phyloP scores from a whole-genome alignment of 2,888 invertebrate genomes.

The Hyposoter dolosus region DNA sequence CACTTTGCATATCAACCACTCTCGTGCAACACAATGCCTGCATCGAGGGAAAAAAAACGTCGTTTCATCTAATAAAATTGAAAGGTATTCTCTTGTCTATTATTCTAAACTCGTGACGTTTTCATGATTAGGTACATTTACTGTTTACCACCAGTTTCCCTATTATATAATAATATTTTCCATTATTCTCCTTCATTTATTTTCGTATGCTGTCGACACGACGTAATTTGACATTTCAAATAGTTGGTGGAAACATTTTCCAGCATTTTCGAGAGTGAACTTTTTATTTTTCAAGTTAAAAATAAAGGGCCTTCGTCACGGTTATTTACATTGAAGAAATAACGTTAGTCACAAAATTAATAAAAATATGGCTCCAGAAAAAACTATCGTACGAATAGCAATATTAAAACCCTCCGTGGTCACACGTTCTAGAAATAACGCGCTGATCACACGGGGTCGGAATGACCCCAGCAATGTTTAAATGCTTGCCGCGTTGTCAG shows the following conservation, averaged over 20 bases:
- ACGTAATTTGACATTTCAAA: not conserved
- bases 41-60: slow-evolving; percentile 11
- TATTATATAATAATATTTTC: not conserved
- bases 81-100: slow-evolving; percentile 23
- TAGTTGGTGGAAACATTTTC: not conserved
- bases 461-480: no score
- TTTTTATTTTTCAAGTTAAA: not conserved
- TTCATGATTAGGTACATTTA: slow-evolving; percentile 2
- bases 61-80: slow-evolving; percentile 43
- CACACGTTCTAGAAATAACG: no score
- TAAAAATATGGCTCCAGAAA: not conserved
- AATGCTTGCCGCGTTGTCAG: no score
- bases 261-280: not conserved
- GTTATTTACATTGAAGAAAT: not conserved
- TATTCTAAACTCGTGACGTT: slow-evolving; percentile 12
- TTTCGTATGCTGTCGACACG: not conserved
- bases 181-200: not conserved
- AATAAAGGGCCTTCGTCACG: not conserved
- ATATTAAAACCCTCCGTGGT: not conserved
- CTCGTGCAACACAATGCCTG: not conserved
- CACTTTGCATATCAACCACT: slow-evolving; percentile 22
- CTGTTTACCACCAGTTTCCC: slow-evolving; percentile 4
- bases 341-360: not conserved
- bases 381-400: not conserved
- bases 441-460: no score